Percentiles rank a stretch among this genome's conserved stretches.
Evolutionary conservation across 2,888 invertebrate species (phyloP).

Genomic region (Cerceris ruficornis): DNA sequence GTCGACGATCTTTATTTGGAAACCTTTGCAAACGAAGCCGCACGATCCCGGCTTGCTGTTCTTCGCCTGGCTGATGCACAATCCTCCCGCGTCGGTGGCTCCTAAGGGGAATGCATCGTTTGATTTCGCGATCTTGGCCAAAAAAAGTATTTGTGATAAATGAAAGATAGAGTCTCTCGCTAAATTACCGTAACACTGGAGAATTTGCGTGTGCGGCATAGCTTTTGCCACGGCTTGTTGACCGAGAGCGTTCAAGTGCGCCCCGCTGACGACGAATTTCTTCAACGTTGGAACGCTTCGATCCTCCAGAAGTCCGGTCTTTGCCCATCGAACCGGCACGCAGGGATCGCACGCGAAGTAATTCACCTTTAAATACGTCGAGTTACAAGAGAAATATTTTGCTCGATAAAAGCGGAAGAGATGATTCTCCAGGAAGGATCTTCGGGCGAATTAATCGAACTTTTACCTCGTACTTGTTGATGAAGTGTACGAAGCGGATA

Average conservation of each 20-base stretch:
- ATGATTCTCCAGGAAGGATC: neutral
- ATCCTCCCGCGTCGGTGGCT: constrained; percentile 29
- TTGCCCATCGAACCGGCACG: neutral
- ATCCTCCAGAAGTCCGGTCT: constrained; percentile 10
- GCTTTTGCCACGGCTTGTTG: constrained; percentile 7
- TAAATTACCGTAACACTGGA: constrained; percentile 35
- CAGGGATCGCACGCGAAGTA: constrained; percentile 14
- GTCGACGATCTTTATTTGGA: constrained; percentile 20
- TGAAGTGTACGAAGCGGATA: neutral
- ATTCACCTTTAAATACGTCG: constrained; percentile 11
- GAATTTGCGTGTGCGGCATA: constrained; percentile 11
- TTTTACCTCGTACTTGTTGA: constrained; percentile 19
- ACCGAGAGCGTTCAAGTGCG: constrained; percentile 7
- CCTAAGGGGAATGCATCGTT: constrained; percentile 9
- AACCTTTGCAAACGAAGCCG: constrained; percentile 12
- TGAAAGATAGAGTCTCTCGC: neutral
- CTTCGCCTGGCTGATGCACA: neutral
- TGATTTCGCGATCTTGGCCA: neutral
- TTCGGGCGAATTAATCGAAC: neutral
- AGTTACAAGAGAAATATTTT: neutral
- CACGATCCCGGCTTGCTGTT: constrained; percentile 19
- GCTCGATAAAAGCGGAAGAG: neutral
- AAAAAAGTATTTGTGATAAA: neutral
- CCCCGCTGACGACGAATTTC: constrained; percentile 17
- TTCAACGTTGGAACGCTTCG: constrained; percentile 7